Percentiles rank a stretch among this genome's conserved stretches.
phyloP scores from a whole-genome alignment of 2,113 vertebrate genomes.

The Himantopus leucocephalus region DNA sequence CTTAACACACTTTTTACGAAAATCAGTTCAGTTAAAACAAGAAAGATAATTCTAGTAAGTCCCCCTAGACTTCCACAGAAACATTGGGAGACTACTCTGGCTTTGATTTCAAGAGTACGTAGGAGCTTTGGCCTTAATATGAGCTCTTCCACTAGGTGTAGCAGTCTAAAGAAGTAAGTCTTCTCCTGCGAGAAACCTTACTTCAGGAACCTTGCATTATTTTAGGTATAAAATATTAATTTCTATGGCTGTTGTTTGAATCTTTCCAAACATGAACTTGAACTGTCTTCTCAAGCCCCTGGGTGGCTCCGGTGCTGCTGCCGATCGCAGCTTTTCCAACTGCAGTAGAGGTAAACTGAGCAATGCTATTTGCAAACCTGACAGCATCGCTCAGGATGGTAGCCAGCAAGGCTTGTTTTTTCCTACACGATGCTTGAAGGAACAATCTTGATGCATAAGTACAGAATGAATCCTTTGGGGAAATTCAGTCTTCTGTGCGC shows the following conservation, averaged over 20 bases:
- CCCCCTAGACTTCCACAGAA: not conserved
- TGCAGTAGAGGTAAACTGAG: not conserved
- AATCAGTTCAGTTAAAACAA: not conserved
- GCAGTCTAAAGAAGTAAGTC: not conserved
- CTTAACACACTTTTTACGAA: not conserved
- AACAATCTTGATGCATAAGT: not conserved
- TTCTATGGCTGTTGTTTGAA: not conserved
- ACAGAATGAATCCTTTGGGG: not conserved
- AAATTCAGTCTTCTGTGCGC: rapidly evolving
- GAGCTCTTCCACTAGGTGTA: not conserved
- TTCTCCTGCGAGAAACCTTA: not conserved
- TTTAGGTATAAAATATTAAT: not conserved
- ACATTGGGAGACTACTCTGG: not conserved
- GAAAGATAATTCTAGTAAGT: not conserved
- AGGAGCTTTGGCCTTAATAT: not conserved
- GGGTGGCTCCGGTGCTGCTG: not conserved
- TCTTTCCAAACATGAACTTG: not conserved
- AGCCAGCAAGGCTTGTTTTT: not conserved
- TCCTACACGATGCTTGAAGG: not conserved
- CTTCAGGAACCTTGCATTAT: not conserved
- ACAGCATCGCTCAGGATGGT: too few species aligned
- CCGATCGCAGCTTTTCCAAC: not conserved
- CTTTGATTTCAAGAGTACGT: not conserved
- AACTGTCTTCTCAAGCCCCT: not conserved
- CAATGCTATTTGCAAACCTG: not conserved